These are phyloP conservation scores for Tetanocera ferruginea DNA, from an alignment of 2,888 invertebrate species.

Conservation along the genomic window DNA sequence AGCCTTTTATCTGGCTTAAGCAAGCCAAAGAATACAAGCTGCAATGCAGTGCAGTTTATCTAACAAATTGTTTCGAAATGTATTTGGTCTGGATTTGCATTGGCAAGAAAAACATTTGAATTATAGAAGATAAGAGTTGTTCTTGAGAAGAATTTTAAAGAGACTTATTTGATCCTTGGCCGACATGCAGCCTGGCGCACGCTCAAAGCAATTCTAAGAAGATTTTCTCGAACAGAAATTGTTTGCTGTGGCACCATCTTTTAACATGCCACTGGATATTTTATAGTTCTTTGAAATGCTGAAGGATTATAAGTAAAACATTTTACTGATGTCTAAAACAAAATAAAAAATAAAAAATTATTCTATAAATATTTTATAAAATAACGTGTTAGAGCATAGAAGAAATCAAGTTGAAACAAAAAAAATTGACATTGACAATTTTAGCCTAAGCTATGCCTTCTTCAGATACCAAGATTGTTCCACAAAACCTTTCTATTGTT, in stretches of 20 bases:
- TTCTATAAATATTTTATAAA: no score
- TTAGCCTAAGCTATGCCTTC: no score
- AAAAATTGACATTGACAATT: no score
- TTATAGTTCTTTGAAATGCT: not conserved
- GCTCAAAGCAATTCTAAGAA: slow-evolving; percentile 4
- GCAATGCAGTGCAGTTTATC: not conserved
- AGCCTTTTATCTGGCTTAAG: slow-evolving; percentile 1
- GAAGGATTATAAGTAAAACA: not conserved
- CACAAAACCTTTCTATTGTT: no score
- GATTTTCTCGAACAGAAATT: not conserved
- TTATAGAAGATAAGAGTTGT: not conserved
- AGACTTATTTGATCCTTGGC: not conserved
- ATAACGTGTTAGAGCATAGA: no score
- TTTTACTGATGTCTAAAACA: no score
- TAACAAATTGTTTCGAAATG: not conserved
- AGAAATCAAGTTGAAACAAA: no score
- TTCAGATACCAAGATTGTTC: no score
- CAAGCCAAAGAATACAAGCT: not conserved
- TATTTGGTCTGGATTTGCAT: slow-evolving; percentile 34
- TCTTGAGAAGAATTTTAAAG: not conserved
- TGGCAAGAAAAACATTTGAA: slow-evolving; percentile 19
- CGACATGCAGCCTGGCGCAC: not conserved
- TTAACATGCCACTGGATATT: not conserved
- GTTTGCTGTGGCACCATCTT: not conserved
- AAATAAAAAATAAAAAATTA: no score